Evolutionary conservation across 1,140 invertebrate species (phyloP).

Genomic region (Dufourea novaeangliae): DNA sequence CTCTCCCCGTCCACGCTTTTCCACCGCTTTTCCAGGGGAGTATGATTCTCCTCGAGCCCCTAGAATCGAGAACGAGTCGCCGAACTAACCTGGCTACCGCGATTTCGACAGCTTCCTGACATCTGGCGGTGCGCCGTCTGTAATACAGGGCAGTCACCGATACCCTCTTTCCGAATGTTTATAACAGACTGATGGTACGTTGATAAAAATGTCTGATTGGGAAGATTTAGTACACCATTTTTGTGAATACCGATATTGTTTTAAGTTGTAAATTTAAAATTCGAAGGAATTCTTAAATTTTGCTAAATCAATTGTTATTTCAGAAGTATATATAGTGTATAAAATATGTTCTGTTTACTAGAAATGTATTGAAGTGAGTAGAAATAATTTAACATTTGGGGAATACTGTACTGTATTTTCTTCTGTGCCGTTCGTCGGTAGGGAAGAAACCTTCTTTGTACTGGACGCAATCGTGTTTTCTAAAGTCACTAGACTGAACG

Average conservation of each 20-base stretch:
- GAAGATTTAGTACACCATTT: not conserved
- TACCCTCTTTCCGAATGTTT: not conserved
- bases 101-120: constrained; percentile 3
- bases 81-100: constrained; percentile 35
- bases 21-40: constrained; percentile 55
- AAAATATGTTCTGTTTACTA: too few relatives aligned
- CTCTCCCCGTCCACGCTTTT: constrained; percentile 41
- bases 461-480: constrained; percentile 44
- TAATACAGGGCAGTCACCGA: not conserved
- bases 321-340: too few relatives aligned
- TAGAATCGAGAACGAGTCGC: constrained; percentile 26
- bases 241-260: not conserved
- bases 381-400: too few relatives aligned
- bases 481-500: constrained; percentile 41
- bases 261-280: not conserved
- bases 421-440: constrained; percentile 15
- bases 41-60: constrained; percentile 19
- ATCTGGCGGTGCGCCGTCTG: constrained; percentile 3
- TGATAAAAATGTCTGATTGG: not conserved
- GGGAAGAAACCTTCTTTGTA: not conserved
- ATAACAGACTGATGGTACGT: not conserved
- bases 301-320: too few relatives aligned
- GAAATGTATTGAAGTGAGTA: too few relatives aligned
- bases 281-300: too few relatives aligned
- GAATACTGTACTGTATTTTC: not conserved